A percentile compares a stretch with the other conserved stretches of the same genome.
These are phyloP conservation scores for Parambassis ranga DNA, from an alignment of 2,797 vertebrate genomes.

Conservation along the genomic window DNA sequence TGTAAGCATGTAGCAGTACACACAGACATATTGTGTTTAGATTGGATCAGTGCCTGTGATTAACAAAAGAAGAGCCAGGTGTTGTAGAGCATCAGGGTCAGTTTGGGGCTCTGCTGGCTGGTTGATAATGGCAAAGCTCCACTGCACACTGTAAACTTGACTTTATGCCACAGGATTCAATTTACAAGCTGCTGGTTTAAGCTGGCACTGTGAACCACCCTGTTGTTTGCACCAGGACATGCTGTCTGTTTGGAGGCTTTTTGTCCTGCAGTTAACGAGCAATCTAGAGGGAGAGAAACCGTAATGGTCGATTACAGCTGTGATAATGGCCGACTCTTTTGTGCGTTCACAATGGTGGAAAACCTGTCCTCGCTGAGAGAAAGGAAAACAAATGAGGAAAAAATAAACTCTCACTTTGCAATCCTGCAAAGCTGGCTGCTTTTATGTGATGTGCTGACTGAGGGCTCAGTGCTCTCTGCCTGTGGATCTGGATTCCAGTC, in stretches of 20 bases:
- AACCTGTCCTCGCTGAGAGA: slow-evolving; percentile 52
- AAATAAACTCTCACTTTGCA: slow-evolving; percentile 57
- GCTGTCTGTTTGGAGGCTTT: slow-evolving; percentile 61
- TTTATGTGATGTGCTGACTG: slow-evolving; percentile 66
- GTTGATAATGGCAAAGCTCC: slow-evolving; percentile 63
- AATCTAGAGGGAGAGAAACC: slow-evolving; percentile 57
- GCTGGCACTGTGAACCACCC: slow-evolving; percentile 55
- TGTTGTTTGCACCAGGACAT: slow-evolving; percentile 66
- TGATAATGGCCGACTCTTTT: slow-evolving; percentile 70
- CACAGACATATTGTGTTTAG: slow-evolving; percentile 43
- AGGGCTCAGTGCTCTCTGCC: slow-evolving; percentile 47
- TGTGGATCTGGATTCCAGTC: slow-evolving; percentile 58
- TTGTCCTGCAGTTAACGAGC: slow-evolving; percentile 72
- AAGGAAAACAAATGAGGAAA: slow-evolving; percentile 67
- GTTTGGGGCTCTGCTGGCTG: slow-evolving; percentile 59
- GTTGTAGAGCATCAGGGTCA: slow-evolving; percentile 65
- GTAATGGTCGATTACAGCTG: slow-evolving; percentile 72
- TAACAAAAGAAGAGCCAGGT: slow-evolving; percentile 66
- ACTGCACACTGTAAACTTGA: slow-evolving; percentile 68
- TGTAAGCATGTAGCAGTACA: slow-evolving; percentile 7
- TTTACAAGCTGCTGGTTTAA: slow-evolving; percentile 78
- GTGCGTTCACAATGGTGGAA: slow-evolving; percentile 57
- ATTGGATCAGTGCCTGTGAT: slow-evolving; percentile 58
- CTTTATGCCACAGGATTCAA: slow-evolving; percentile 74
- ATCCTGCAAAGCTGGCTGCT: slow-evolving; percentile 58